Conservation (phyloP, 2,113 vertebrate genomes). For the Gulo gulo region DNA sequence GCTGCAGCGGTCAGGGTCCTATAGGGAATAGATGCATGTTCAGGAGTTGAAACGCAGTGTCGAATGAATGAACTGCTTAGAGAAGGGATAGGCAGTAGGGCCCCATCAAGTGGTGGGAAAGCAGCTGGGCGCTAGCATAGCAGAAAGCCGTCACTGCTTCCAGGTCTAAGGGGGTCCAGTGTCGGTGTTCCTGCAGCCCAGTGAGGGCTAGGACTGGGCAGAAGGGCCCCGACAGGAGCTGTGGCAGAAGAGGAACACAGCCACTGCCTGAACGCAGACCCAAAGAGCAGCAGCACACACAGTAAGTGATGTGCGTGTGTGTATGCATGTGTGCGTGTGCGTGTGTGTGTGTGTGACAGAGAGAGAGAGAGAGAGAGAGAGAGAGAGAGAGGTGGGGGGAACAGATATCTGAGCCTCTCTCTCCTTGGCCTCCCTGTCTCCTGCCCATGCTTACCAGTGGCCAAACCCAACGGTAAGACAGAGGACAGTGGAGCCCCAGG, state of each 20-base stretch:
- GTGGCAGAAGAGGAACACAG: background rate
- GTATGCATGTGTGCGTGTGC: background rate
- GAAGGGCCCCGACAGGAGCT: background rate
- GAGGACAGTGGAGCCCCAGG: background rate
- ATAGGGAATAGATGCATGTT: background rate
- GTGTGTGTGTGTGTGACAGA: too few relatives aligned
- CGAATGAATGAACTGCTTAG: background rate
- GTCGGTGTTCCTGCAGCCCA: background rate
- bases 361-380: too few relatives aligned
- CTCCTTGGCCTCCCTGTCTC: background rate
- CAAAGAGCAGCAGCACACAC: background rate
- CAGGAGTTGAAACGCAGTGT: background rate
- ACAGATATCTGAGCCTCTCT: background rate
- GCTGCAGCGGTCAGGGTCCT: background rate
- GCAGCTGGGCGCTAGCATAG: background rate
- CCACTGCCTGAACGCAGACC: background rate
- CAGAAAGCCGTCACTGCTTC: background rate
- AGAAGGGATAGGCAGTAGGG: background rate
- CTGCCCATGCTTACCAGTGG: background rate
- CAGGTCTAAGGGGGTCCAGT: background rate
- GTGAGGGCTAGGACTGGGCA: background rate
- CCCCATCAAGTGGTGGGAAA: background rate
- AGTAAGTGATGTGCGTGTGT: background rate
- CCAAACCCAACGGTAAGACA: background rate
- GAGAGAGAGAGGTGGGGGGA: too few relatives aligned